Evolutionary conservation across 1,140 invertebrate genomes (phyloP), one percentile per base, ranked within the genome.

Genomic region (Mercenaria mercenaria): DNA sequence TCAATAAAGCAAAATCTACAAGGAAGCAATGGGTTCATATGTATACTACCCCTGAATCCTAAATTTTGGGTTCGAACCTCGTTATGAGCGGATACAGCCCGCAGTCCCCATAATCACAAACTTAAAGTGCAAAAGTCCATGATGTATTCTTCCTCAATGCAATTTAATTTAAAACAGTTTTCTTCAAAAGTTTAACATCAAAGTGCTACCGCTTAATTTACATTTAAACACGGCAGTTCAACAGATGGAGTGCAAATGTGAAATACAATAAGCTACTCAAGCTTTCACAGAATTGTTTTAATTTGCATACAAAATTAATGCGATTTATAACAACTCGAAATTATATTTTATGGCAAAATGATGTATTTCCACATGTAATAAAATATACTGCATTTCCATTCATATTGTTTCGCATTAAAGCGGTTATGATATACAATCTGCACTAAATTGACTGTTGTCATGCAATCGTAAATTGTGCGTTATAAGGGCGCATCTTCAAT

Each of bases 401-500:
- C 59, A 64, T 64, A 64, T 64, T 29, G 26, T 29, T 64, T 64
- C 59, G 29, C 23, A 4, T 26, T n/a, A 64, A 64, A 29, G n/a
- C 26, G 15, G 3, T 64, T 64, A 64, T 26, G 59, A 29, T 29
- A 29, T 64, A 8, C 10, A 64, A 29, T 64, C n/a, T 64, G 26
- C 59, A 29, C n/a, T 64, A 29, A 64, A 64, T 64, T 29, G 26
- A 10, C 23, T n/a, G 59, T 64, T 29, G n/a, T 64, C 6, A 64
- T 59, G 20, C 23, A 56, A 56, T 64, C n/a, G 59, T 64, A 64
- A 64, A 64, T 26, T 26, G n/a, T 64, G 59, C 29, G 26, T 76
- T 76, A 76, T 47, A 76, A 76, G 72, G 72, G 72, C 41, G 41
- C 72, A 41, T 43, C 72, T 23, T 50, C 72, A 76, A 76, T 76